These are phyloP conservation scores for Antheraea pernyi DNA, from an alignment of 1,140 invertebrate genomes.

Conservation along the genomic window DNA sequence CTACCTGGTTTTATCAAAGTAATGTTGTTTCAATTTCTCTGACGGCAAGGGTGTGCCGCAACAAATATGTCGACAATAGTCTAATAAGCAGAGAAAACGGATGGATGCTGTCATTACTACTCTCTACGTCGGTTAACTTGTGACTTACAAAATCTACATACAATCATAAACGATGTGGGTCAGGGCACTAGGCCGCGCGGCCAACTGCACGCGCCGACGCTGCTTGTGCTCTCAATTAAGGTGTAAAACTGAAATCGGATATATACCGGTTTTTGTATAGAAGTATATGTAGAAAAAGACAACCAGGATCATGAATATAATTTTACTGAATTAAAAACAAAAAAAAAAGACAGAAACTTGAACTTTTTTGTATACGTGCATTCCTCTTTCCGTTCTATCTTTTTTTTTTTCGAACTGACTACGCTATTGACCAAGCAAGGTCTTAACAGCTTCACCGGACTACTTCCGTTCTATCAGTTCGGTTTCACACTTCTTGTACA, in stretches of 20 bases:
- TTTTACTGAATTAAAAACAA: no score
- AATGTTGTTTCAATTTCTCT: conserved; percentile 68
- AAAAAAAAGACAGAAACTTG: no score
- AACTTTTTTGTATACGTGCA: no score
- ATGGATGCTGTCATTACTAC: conserved; percentile 62
- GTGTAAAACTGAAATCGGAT: not conserved
- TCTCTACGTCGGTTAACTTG: conserved; percentile 57
- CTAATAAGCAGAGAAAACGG: conserved; percentile 61
- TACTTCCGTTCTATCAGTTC: no score
- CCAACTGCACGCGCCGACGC: conserved; percentile 34
- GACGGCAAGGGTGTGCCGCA: conserved; percentile 19
- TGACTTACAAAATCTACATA: conserved; percentile 75
- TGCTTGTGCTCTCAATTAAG: not conserved
- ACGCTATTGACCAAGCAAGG: no score
- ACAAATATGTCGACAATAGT: conserved; percentile 10
- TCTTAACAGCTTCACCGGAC: no score
- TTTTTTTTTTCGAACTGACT: no score
- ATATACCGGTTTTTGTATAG: no score
- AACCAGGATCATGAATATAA: no score
- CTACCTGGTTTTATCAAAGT: conserved; percentile 50
- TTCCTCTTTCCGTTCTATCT: no score
- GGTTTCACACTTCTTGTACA: no score
- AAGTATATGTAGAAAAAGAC: no score
- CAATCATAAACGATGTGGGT: conserved; percentile 69
- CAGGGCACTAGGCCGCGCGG: conserved; percentile 67